Base-by-base conservation (phyloP, 2,113 vertebrate species). In the Pogona vitticeps region DNA sequence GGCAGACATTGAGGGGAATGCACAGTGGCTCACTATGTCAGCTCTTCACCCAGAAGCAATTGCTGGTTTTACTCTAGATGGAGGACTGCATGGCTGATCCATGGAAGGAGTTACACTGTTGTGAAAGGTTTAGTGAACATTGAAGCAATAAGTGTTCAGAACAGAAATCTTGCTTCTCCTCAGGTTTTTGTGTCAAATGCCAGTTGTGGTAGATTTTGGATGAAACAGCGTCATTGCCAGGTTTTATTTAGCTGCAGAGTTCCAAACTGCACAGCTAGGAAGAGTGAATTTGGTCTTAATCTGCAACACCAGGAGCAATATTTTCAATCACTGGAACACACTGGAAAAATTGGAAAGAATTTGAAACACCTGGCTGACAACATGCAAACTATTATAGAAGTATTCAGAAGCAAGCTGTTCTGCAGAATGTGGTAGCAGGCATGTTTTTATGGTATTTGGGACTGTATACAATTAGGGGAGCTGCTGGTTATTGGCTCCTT, bases 331-430 rank as follows among this genome's bases (percentile, higher is more conserved):
- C 59, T 67, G 72, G 59, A 21, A 67, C 42, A 82, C 40, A 76
- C 12, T 42, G 31, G 36, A 73, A 79, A 71, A 61, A 72, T 28
- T 86, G 72, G 58, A 65, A 63, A 75, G 80, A 90, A 90, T 88
- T 92, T 91, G 87, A 91, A 89, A 83, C 80, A 87, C 87, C 26
- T 79, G 82, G 76, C 68, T 86, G 86, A 85, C 93, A 93, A 94
- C 88, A 83, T 95, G 94, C 75, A 94, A 94, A 84, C 84, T 80
- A 91, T 94, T 94, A 93, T 61, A 78, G 83, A 93, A 92, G 42
- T 88, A 95, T 91, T 94, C 81, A 83, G 89, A 81, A 86, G 21
- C 21, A 59, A 90, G 80, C 31, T 82, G 40, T 82, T 90, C 91
- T 91, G 86, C 89, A 93, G 90, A 86, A 89, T 91, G 93, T 72